A percentile compares a stretch with the other conserved stretches of the same genome.
Conservation (phyloP, 2,113 vertebrate genomes). For the Macrotus californicus region DNA sequence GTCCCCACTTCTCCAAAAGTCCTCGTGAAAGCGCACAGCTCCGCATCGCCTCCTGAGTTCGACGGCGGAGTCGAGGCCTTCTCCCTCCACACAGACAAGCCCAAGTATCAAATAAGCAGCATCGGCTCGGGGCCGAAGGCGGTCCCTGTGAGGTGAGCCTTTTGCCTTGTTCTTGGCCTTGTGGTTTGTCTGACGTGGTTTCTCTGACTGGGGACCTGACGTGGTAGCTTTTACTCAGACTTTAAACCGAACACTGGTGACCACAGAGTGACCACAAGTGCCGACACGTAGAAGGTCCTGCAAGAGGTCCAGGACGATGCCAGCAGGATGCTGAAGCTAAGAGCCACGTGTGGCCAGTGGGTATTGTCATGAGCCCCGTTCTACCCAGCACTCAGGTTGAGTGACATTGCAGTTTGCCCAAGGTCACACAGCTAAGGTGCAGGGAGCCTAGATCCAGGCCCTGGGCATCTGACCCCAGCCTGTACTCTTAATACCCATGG, state of each 20-base stretch:
- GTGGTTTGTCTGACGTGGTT: neutral
- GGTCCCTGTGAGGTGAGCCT: slow-evolving; percentile 93
- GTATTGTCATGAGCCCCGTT: neutral
- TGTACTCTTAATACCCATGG: neutral
- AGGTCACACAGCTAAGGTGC: neutral
- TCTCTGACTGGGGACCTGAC: neutral
- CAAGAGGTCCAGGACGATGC: neutral
- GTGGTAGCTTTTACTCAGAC: neutral
- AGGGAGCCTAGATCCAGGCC: too few relatives aligned
- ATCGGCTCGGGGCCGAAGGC: slow-evolving; percentile 93
- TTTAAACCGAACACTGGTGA: neutral
- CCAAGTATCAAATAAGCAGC: slow-evolving; percentile 96
- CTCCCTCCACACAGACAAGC: slow-evolving; percentile 89
- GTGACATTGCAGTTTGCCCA: neutral
- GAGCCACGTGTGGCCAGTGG: too few relatives aligned
- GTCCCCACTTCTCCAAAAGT: slow-evolving; percentile 80
- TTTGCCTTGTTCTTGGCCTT: neutral
- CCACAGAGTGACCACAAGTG: neutral
- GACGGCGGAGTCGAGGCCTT: slow-evolving; percentile 93
- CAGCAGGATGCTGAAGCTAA: neutral
- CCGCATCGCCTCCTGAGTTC: slow-evolving; percentile 87
- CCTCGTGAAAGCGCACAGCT: slow-evolving; percentile 84
- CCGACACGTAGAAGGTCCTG: neutral
- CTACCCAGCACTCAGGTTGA: neutral
- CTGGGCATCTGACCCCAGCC: neutral